These are phyloP conservation scores for Halichondria panicea DNA, from an alignment of 37 sponge, comb jelly and placozoan genomes.

Conservation along the genomic window DNA sequence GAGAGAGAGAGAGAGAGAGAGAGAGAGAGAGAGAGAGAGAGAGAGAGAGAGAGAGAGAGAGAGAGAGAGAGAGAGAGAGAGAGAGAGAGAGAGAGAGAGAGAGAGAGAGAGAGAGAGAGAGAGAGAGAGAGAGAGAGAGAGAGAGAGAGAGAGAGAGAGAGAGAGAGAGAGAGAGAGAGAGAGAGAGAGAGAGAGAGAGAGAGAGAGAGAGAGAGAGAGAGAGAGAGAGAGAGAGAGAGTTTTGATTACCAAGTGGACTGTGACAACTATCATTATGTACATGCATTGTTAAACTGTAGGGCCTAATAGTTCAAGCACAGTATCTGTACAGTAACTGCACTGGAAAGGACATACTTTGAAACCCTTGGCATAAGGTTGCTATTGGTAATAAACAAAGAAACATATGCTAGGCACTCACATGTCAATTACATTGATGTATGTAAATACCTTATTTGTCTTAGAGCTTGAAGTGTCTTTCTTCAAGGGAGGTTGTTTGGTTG, in stretches of 20 bases:
- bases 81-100: slow-evolving; percentile 44
- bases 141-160: slow-evolving; percentile 44
- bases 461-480: background rate
- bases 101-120: slow-evolving; percentile 44
- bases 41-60: slow-evolving; percentile 41
- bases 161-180: slow-evolving; percentile 53
- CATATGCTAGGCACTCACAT: background rate
- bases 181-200: slow-evolving; percentile 49
- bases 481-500: background rate
- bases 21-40: slow-evolving; percentile 33
- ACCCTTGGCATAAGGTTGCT: background rate
- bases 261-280: too few species aligned
- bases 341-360: background rate
- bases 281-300: background rate
- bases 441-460: slow-evolving; percentile 1
- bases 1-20: slow-evolving; percentile 44
- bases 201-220: slow-evolving; percentile 59
- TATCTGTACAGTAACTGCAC: background rate
- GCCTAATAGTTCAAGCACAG: background rate
- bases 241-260: background rate
- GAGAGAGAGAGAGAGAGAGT: too few species aligned
- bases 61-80: slow-evolving; percentile 23
- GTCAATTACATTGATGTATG: background rate
- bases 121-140: slow-evolving; percentile 44
- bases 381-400: background rate